Percentiles rank a stretch among this genome's conserved stretches.
phyloP scores from a whole-genome alignment of 2,113 vertebrate genomes.

The Gobiocypris rarus region DNA sequence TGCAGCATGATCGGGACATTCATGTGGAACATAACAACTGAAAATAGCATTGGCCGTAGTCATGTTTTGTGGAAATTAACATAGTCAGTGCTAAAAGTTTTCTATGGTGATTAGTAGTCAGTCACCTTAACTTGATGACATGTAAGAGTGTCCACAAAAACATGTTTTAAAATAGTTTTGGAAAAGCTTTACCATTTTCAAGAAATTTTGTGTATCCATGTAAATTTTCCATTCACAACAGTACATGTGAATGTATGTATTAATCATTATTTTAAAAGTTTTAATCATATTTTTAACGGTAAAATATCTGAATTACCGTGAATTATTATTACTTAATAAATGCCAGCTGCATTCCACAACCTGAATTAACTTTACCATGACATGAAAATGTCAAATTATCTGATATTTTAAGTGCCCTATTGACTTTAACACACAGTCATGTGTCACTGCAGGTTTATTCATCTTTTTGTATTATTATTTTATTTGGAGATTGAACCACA shows the following conservation, averaged over 20 bases:
- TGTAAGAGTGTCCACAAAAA: background rate
- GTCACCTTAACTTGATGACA: background rate
- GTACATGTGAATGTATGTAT: too few relatives aligned
- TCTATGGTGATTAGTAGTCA: background rate
- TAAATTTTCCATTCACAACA: too few relatives aligned
- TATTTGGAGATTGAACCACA: background rate
- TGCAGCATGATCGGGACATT: constrained; percentile 70
- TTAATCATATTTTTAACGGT: background rate
- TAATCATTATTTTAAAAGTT: background rate
- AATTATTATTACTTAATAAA: background rate
- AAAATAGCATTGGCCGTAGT: background rate
- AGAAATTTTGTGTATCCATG: background rate
- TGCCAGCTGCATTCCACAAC: background rate
- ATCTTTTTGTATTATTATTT: too few relatives aligned
- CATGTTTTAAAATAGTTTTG: background rate
- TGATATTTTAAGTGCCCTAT: background rate
- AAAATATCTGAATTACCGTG: background rate
- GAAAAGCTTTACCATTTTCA: background rate
- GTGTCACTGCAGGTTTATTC: too few relatives aligned
- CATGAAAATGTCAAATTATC: background rate
- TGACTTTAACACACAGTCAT: too few relatives aligned
- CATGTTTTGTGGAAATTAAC: background rate
- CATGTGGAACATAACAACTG: constrained; percentile 22
- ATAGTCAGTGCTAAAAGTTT: background rate
- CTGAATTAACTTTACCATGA: background rate